Conservation (phyloP, 2,113 vertebrate genomes). For the Amazona vittata region DNA sequence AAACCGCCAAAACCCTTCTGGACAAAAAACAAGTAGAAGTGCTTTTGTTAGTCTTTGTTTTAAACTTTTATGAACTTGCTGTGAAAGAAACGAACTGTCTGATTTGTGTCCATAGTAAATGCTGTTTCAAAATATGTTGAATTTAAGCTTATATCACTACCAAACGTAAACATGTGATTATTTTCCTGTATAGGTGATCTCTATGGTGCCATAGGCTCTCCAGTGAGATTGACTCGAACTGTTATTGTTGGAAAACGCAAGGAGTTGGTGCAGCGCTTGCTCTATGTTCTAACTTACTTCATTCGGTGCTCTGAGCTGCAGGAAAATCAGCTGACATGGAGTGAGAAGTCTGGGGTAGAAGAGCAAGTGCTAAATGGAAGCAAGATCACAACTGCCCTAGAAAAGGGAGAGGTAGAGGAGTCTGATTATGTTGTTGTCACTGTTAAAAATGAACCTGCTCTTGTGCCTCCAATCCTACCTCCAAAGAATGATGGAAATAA, state of each 20-base stretch:
- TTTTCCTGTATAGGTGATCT: slow-evolving; percentile 78
- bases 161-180: background rate
- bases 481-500: background rate
- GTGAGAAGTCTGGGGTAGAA: slow-evolving; percentile 49
- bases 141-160: background rate
- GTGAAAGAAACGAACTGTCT: background rate
- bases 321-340: slow-evolving; percentile 78
- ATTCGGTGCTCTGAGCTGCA: slow-evolving; percentile 89
- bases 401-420: slow-evolving; percentile 83
- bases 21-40: background rate
- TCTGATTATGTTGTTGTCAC: slow-evolving; percentile 85
- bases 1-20: background rate
- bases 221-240: slow-evolving; percentile 83
- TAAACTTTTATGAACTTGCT: background rate
- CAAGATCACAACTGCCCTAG: slow-evolving; percentile 77
- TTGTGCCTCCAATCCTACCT: slow-evolving; percentile 74
- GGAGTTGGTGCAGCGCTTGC: slow-evolving; percentile 82
- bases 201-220: slow-evolving; percentile 87
- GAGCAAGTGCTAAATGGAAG: slow-evolving; percentile 71
- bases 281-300: slow-evolving; percentile 84
- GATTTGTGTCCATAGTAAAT: background rate
- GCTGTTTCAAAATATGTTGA: background rate
- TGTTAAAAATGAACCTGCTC: slow-evolving; percentile 76
- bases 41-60: background rate
- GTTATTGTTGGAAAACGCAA: slow-evolving; percentile 85